Evolutionary conservation across 1,140 invertebrate genomes (phyloP).

Genomic region (Scaptomyza pallida): DNA sequence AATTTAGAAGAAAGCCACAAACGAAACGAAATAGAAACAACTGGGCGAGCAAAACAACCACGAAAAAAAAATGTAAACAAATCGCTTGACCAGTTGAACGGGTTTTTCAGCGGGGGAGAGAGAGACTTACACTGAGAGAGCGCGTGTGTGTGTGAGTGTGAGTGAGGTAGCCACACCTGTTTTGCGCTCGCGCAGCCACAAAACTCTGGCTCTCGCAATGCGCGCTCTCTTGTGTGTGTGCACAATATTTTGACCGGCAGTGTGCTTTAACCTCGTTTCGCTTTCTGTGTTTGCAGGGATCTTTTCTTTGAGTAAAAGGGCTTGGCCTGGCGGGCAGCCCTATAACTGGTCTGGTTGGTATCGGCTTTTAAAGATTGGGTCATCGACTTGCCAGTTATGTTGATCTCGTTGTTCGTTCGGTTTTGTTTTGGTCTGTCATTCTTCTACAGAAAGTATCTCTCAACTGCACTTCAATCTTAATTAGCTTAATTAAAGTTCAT

Average conservation of each 20-base stretch:
- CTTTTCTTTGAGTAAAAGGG: slow-evolving; percentile 12
- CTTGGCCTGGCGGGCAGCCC: slow-evolving; percentile 64
- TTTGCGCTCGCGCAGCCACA: slow-evolving; percentile 61
- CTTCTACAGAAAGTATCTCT: slow-evolving; percentile 5
- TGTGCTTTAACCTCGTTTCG: slow-evolving; percentile 77
- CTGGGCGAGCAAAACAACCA: slow-evolving; percentile 41
- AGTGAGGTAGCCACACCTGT: slow-evolving; percentile 66
- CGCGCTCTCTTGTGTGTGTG: slow-evolving; percentile 1
- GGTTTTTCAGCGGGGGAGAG: slow-evolving; percentile 40
- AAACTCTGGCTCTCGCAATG: no score
- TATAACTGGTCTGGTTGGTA: slow-evolving; percentile 69
- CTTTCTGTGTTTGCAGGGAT: slow-evolving; percentile 49
- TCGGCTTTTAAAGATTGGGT: slow-evolving; percentile 52
- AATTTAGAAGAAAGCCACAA: slow-evolving; percentile 56
- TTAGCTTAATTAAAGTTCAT: slow-evolving; percentile 41
- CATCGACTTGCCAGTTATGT: slow-evolving; percentile 63
- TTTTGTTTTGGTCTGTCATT: slow-evolving; percentile 68
- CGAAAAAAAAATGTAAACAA: slow-evolving; percentile 78
- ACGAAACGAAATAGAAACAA: slow-evolving; percentile 48
- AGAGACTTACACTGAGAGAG: slow-evolving; percentile 1
- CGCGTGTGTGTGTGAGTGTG: background rate
- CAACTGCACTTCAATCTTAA: slow-evolving; percentile 7
- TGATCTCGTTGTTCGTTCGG: slow-evolving; percentile 9
- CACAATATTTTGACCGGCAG: slow-evolving; percentile 27
- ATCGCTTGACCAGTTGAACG: slow-evolving; percentile 65